Base-by-base conservation (phyloP, 2,113 vertebrate species). In the Rallus limicola region DNA sequence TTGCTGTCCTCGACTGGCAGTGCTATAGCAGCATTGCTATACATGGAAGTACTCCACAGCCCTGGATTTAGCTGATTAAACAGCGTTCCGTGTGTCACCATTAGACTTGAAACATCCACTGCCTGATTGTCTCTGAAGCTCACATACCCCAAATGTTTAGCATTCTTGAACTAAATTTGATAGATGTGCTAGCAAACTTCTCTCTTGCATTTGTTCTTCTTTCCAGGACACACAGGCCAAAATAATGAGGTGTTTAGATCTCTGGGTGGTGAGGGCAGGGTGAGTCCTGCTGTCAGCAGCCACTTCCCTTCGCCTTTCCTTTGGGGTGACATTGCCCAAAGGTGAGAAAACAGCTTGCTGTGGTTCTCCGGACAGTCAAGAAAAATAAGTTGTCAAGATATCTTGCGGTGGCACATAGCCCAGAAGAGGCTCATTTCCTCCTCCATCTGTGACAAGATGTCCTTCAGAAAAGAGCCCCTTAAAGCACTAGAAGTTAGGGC, bases 1-100 rank as follows among this genome's bases (percentile, higher is more conserved):
- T 82, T 81, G 76, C 81, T 93, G 68, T 76, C 59, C 83, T 24
- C 11, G 28, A 59, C 29, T 85, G 75, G 52, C 84, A 70, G 71
- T 56, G 70, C 77, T 93, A 19, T 75, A 90, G 75, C 70, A 78
- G 86, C 76, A 92, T 86, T 94, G 89, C 95, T 97, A 94, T 97
- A 94, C 97, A 97, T 96, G 97, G 96, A 96, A 96, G 88, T 93
- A 87, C 94, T 97, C 92, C 95, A 95, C 72, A 77, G 93, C 59
- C 88, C 86, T 55, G 92, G 95, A 88, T 95, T 96, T 94, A 92
- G 87, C 95, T 96, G 81, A 93, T 96, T 97, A 96, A 96, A 93
- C 95, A 84, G 25, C 48, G 71, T 89, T 96, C 88, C 65, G 28
- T 81, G 59, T 92, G 76, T 93, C 88, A 42, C 93, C 72, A 67